phyloP scores from a whole-genome alignment of 2,888 invertebrate genomes.

The Hemistola chrysoprasaria region DNA sequence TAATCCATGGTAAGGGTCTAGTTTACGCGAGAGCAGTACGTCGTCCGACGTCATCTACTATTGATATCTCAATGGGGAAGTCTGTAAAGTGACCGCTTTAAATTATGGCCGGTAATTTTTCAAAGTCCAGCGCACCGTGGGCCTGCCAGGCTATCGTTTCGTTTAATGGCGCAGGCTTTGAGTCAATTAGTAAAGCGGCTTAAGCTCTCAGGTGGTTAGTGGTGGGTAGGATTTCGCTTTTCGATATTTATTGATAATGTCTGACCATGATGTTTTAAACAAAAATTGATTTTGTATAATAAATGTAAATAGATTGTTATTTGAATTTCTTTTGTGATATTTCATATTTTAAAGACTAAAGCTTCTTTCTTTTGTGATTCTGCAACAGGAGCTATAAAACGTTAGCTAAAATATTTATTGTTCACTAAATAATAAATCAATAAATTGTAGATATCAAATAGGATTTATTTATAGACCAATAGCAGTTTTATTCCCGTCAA shows the following conservation, averaged over 20 bases:
- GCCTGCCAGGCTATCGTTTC: conserved; percentile 54
- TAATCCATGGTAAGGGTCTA: conserved; percentile 43
- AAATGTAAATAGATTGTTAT: too few species aligned
- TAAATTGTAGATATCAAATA: conserved; percentile 26
- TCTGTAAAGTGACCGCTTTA: conserved; percentile 75
- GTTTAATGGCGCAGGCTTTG: conserved; percentile 64
- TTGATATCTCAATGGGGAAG: conserved; percentile 81
- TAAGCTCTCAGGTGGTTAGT: conserved; percentile 32
- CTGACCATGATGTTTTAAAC: too few species aligned
- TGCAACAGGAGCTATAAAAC: conserved; percentile 9
- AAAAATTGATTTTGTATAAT: too few species aligned
- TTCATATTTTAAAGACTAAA: too few species aligned
- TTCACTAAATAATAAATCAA: conserved; percentile 13
- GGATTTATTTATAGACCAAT: conserved; percentile 23
- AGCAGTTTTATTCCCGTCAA: conserved; percentile 25
- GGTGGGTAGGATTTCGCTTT: conserved; percentile 3
- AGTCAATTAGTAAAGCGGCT: conserved; percentile 60
- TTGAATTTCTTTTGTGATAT: too few species aligned
- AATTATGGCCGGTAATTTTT: conserved; percentile 75
- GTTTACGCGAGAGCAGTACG: conserved; percentile 62
- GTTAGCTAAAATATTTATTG: background rate
- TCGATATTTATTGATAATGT: too few species aligned
- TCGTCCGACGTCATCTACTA: conserved; percentile 68
- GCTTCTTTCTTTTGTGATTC: too few species aligned
- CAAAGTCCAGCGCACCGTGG: conserved; percentile 61